Base-by-base conservation (phyloP, 2,888 invertebrate genomes). In the Hirtodrosophila confusa region DNA sequence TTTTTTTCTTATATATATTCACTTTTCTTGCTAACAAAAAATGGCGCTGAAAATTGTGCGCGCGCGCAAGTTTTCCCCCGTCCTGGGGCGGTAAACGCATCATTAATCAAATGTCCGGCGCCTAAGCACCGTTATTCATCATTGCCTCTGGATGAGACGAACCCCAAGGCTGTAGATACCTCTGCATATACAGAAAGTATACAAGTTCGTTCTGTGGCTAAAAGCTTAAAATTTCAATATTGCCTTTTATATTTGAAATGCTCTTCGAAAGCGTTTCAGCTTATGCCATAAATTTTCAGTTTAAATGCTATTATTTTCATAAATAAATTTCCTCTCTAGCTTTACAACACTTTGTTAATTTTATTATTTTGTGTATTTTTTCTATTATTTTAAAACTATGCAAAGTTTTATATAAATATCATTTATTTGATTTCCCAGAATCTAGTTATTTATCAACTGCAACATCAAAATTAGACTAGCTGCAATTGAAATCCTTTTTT, bases 111-210 rank as follows among this genome's bases (percentile, higher is more conserved):
- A 87, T 88, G 86, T 88, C 86, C 86, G 74, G 72, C 73, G 75
- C 80, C 79, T 88, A 86, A 86, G 86, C 88, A 76, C 82, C 75
- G 87, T 88, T 86, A 86, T 86, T 86, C 88, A 86, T 86, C 86
- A 86, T 88, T 82, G 86, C 77, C 70, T 68, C 61, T 75, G 85
- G 70, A 72, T 63, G 71, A 78, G 78, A 56, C 17, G n/a, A 29
- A 39, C 31, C 33, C 51, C 70, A 43, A 57, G 10, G 33, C 58
- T 29, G 23, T 11, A 44, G 11, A 29, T 37, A 45, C 44, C 17
- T 35, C 40, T 10, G 23, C 47, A 40, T 40, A n/a, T 29, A 37
- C 36, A 37, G 10, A 36, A 43, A 36, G 40, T 55, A 39, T 39
- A 35, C 39, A 73, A 74, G 66, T 61, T 78, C 39, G n/a, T 31